Base-by-base conservation (phyloP, 2,888 invertebrate genomes). In the Girardia tigrina region DNA sequence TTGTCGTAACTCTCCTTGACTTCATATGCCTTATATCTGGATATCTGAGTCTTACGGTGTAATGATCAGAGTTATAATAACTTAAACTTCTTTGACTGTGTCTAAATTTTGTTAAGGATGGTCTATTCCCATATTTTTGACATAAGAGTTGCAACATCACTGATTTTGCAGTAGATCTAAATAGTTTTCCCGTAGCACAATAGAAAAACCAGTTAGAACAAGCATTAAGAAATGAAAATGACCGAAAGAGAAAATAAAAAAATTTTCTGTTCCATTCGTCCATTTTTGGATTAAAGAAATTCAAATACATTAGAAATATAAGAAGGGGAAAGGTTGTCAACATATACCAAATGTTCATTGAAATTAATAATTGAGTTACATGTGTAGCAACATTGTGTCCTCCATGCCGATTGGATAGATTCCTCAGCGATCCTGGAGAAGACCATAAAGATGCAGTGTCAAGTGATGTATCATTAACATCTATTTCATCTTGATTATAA, bases 201-300 rank as follows among this genome's bases (percentile, higher is more conserved):
- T 77, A 77, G 28, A 77, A 77, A 23, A 77, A 23, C 77, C 77
- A 77, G 28, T 77, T 77, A 8, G 42, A 26, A 20, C 71, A 77
- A 26, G 71, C 36, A 72, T 77, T 77, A 28, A 77, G 72, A 29
- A 71, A 77, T 29, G 77, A 76, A 14, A 77, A 27, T 1, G 76
- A 77, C 20, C 77, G 71, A 26, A 77, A 72, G 12, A 77, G 71
- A 29, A 78, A 77, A 77, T 77, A 77, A 36, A 26, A 77, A 42
- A 77, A 77, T 36, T 76, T 77, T 20, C 77, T 71, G 23, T 78
- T 27, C 27, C 23, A 28, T 28, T 77, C 42, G 29, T 70, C 42
- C 28, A 77, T 72, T 26, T 26, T 72, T 1, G 26, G 26, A 20
- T 70, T 28, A 8, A 76, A 42, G 26, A 77, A 77, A 42, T 77